Evolutionary conservation across 2,113 vertebrate genomes (phyloP), one percentile per base, ranked within the genome.

Genomic region (Coptodon rendalli): DNA sequence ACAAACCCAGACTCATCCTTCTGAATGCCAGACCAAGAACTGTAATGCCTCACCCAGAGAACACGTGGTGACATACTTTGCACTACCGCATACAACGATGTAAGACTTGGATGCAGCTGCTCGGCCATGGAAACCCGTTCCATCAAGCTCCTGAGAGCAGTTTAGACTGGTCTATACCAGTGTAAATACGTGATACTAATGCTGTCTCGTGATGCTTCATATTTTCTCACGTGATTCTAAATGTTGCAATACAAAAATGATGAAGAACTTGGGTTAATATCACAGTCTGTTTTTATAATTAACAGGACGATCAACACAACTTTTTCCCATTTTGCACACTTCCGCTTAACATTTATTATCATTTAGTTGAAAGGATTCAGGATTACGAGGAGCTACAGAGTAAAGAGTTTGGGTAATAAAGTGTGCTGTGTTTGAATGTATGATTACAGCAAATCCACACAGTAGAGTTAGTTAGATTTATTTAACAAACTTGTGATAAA

Each of bases 11-110:
- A 29, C 56, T 29, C 27, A 9, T 31, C 7, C 3, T 31, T 59
- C 56, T 31, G 27, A 59, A 16, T 31, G 56, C 0, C 57, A 61
- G 57, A 9, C 27, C 57, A 61, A 4, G 57, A 61, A 61, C 27
- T 31, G 14, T 6, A 17, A 61, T 61, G 8, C 57, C 27, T 61
- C 27, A 31, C 9, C 57, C 27, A 61, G 57, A 61, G 57, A 61
- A 61, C 57, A 31, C 3, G 5, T 61, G 57, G 57, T 5, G 3
- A 59, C 14, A 59, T 31, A 61, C 57, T 61, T 61, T 61, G 57
- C 14, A 61, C 27, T 61, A 61, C 57, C 0, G 8, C n/a, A n/a
- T n/a, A n/a, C n/a, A n/a, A n/a, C 3, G 5, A 10, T 61, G 14
- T 31, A 61, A 61, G 8, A 27, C 27, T 0, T 61, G 57, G 27